Evolutionary conservation across 2,113 vertebrate species (phyloP).

Genomic region (Macquaria australasica): DNA sequence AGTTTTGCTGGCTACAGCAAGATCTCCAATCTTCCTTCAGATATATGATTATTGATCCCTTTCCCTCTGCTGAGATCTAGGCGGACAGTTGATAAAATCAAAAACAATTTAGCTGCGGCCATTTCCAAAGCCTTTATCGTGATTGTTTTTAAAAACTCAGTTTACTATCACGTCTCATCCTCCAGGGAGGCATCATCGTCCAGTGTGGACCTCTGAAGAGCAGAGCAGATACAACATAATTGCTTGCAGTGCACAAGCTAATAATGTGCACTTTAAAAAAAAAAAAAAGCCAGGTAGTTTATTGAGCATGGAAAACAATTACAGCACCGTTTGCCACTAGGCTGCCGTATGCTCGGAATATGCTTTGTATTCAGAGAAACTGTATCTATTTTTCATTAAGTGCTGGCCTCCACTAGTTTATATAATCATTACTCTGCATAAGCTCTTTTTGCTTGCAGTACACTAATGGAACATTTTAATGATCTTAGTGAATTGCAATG

Average conservation of each 20-base stretch:
- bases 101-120: constrained; percentile 35
- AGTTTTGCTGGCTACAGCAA: constrained; percentile 36
- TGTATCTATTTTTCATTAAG: constrained; percentile 61
- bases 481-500: constrained; percentile 56
- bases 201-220: constrained; percentile 19
- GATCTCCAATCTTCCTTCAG: constrained; percentile 24
- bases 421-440: constrained; percentile 61
- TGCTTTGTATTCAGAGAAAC: constrained; percentile 54
- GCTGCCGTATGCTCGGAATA: constrained; percentile 22
- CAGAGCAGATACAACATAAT: constrained; percentile 35
- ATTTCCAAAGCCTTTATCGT: constrained; percentile 36
- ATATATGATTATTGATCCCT: constrained; percentile 61
- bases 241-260: constrained; percentile 39
- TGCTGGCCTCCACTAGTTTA: constrained; percentile 49
- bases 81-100: constrained; percentile 41
- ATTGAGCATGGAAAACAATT: constrained; percentile 63
- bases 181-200: constrained; percentile 41
- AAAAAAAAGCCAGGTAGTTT: constrained; percentile 29
- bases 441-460: constrained; percentile 46
- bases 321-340: constrained; percentile 7
- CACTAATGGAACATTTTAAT: constrained; percentile 68
- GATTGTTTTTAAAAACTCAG: constrained; percentile 39
- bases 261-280: constrained; percentile 55
- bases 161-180: background rate
- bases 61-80: constrained; percentile 30